Conservation (phyloP, 2,888 invertebrate species). For the Napeogenes inachia region DNA sequence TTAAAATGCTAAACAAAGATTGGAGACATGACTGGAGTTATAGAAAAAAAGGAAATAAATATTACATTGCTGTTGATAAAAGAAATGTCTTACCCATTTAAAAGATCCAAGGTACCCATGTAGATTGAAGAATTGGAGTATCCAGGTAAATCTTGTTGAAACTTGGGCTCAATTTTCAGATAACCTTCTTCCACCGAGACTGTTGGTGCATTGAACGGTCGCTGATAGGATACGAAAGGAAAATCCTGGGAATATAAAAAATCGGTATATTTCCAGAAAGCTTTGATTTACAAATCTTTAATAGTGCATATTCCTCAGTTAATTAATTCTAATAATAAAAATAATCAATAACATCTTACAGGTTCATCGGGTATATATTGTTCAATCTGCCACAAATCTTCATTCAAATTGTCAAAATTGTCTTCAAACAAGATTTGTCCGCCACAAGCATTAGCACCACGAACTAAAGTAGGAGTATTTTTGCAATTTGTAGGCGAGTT, state of each 20-base stretch:
- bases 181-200: conserved; percentile 43
- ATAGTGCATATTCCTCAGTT: too few relatives aligned
- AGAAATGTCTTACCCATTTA: conserved; percentile 44
- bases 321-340: too few relatives aligned
- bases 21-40: not conserved
- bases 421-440: conserved; percentile 80
- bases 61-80: not conserved
- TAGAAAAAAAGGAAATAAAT: not conserved
- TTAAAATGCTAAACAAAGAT: not conserved
- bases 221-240: conserved; percentile 61
- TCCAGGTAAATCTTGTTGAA: conserved; percentile 47
- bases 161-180: conserved; percentile 46
- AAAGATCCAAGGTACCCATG: conserved; percentile 47
- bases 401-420: conserved; percentile 70
- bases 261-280: too few relatives aligned
- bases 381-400: conserved; percentile 76
- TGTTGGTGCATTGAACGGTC: conserved; percentile 37
- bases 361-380: conserved; percentile 68
- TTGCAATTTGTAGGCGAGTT: conserved; percentile 37
- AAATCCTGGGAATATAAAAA: conserved; percentile 44
- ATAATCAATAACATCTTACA: conserved; percentile 40
- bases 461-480: conserved; percentile 50
- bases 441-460: conserved; percentile 57
- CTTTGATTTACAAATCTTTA: too few relatives aligned
- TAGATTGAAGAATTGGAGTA: conserved; percentile 47